These are phyloP conservation scores for Peucedramus taeniatus DNA, from an alignment of 2,113 vertebrate genomes.

Conservation along the genomic window DNA sequence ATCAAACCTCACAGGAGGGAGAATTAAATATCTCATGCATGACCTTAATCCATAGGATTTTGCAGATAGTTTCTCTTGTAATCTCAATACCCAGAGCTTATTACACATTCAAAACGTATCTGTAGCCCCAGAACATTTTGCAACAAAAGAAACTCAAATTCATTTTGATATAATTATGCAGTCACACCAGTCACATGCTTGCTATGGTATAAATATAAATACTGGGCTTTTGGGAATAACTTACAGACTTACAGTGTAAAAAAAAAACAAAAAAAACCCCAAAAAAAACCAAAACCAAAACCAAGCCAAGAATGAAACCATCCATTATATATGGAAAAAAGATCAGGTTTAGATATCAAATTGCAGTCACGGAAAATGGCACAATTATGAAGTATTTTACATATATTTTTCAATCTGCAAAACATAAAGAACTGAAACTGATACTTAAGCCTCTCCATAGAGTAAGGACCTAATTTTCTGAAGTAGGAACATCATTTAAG, in stretches of 20 bases:
- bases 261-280: not conserved
- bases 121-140: conserved; percentile 7
- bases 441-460: not conserved
- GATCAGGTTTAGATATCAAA: not conserved
- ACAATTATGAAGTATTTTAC: not conserved
- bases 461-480: not conserved
- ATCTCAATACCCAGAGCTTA: not conserved
- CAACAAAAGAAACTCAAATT: conserved; percentile 8
- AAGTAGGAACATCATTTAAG: not conserved
- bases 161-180: conserved; percentile 15
- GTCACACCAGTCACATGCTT: not conserved
- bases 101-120: not conserved
- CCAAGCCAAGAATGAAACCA: not conserved
- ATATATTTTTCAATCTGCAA: not conserved
- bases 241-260: not conserved
- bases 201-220: conserved; percentile 35
- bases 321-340: not conserved
- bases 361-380: not conserved
- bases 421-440: not conserved
- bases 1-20: conserved; percentile 3
- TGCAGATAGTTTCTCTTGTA: conserved; percentile 11
- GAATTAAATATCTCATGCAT: conserved; percentile 20
- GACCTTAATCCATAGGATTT: conserved; percentile 42
- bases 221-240: not conserved
- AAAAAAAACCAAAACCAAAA: not conserved